Evolutionary conservation across 92 coral and sea anemone species (phyloP), one percentile per base, ranked within the genome.

Genomic region (Zoanthus gigantus): DNA sequence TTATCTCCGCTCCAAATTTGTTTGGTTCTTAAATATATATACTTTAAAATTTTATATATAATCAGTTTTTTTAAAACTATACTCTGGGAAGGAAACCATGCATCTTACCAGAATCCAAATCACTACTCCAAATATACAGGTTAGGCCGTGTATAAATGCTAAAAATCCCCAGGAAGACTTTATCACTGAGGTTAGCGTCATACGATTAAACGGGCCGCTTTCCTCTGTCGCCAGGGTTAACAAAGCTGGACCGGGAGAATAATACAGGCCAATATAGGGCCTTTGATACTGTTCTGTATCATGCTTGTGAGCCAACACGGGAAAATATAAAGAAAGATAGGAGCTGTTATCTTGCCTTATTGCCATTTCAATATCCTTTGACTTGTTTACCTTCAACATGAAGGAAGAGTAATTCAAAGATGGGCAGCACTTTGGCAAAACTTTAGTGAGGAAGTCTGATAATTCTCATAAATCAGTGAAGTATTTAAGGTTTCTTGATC

Each of bases 231-330:
- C 57, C 32, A n/a, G 37, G 23, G 54, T 74, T n/a, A 74, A 6
- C 57, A 74, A 48, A 74, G 78, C 78, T 46, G 78, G 78, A 18
- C 78, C 78, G 57, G 78, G 78, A 15, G 78, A 74, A 45, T 74
- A 12, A 48, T 74, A 74, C 29, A 74, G 7, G 7, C 78, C 78
- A 32, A 79, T 34, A 8, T 32, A 79, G 13, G 83, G 83, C 65
- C 83, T 58, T 15, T 79, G 83, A 7, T 79, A 79, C 54, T 79
- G 83, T 31, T 37, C 72, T 37, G 13, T 58, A 2, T 60, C 71
- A 12, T 37, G 17, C 15, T 5, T 58, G 71, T 34, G 71, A 45
- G 83, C 68, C 57, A 79, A 34, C 14, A 79, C 83, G 17, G 83
- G 83, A 46, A 79, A 79, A 60, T 60, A 79, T 42, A 79, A 50